phyloP scores from a whole-genome alignment of 2,797 vertebrate genomes.

The Sciaenops ocellatus region DNA sequence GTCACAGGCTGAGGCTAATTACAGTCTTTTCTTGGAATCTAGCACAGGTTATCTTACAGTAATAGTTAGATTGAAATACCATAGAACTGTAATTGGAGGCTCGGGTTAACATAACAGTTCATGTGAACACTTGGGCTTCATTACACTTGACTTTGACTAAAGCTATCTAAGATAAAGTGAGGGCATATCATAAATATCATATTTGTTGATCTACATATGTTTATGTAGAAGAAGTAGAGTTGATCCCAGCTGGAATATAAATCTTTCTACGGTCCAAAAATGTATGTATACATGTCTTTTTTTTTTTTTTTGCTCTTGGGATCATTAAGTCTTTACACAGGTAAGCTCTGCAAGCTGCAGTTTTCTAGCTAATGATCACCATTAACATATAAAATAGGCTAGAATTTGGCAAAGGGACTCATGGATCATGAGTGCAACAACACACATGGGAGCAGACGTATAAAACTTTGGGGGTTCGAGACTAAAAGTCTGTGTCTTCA shows the following conservation, averaged over 20 bases:
- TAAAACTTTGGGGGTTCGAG: slow-evolving; percentile 10
- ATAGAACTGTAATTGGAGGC: slow-evolving; percentile 59
- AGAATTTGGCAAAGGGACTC: slow-evolving; percentile 29
- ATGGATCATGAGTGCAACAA: slow-evolving; percentile 30
- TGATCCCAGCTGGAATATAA: slow-evolving; percentile 10
- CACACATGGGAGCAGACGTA: slow-evolving; percentile 31
- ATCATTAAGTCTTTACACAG: slow-evolving; percentile 25
- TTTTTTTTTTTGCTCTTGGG: slow-evolving; percentile 21
- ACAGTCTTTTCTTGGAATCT: slow-evolving; percentile 79
- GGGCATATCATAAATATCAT: neutral
- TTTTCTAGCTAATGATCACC: slow-evolving; percentile 1
- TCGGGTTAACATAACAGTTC: slow-evolving; percentile 57
- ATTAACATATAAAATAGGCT: neutral
- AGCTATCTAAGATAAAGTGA: slow-evolving; percentile 12
- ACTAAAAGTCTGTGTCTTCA: slow-evolving; percentile 25
- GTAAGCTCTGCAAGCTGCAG: slow-evolving; percentile 3
- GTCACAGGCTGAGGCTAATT: slow-evolving; percentile 75
- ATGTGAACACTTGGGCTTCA: slow-evolving; percentile 23
- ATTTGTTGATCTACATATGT: slow-evolving; percentile 22
- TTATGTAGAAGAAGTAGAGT: neutral
- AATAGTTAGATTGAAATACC: slow-evolving; percentile 43
- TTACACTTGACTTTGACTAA: slow-evolving; percentile 50
- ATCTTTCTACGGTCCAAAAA: neutral
- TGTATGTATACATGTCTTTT: neutral
- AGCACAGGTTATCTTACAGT: slow-evolving; percentile 70